Percentiles rank a stretch among this genome's conserved stretches.
phyloP scores from a whole-genome alignment of 2,113 vertebrate species.

The Tretioscincus oriximinensis region DNA sequence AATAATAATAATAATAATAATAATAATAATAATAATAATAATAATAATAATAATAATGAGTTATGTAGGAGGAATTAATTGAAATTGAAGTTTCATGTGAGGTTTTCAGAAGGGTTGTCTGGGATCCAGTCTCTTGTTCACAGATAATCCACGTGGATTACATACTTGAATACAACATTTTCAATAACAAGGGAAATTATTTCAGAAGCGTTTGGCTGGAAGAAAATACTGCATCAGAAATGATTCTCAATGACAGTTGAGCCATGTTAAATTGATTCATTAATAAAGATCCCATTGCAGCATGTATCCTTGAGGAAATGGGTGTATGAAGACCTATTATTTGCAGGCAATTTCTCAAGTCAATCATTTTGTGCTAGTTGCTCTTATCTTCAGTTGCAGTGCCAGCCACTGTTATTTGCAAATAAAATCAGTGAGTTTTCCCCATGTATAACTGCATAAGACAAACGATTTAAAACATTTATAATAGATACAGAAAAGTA shows the following conservation, averaged over 20 bases:
- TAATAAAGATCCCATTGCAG: slow-evolving; percentile 25
- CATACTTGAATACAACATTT: neutral
- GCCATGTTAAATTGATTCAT: slow-evolving; percentile 23
- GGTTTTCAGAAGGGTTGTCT: neutral
- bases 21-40: too few relatives aligned
- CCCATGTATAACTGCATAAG: neutral
- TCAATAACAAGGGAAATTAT: slow-evolving; percentile 1
- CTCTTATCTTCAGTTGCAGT: neutral
- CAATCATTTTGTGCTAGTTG: slow-evolving; percentile 3
- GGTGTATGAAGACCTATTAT: neutral
- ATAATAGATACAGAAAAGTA: neutral
- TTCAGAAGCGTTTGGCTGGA: neutral
- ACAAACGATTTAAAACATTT: neutral
- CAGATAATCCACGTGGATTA: neutral
- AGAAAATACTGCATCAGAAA: slow-evolving; percentile 10
- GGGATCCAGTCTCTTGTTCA: neutral
- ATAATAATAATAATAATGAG: too few relatives aligned
- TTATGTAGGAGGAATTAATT: neutral
- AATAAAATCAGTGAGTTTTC: neutral
- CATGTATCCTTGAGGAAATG: slow-evolving; percentile 5
- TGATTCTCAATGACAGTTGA: slow-evolving; percentile 9
- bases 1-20: too few relatives aligned
- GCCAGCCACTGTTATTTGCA: neutral
- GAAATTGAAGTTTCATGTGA: neutral
- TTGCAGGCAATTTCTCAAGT: slow-evolving; percentile 16